A percentile compares a stretch with the other conserved stretches of the same genome.
phyloP scores from a whole-genome alignment of 35 echinoderm and acorn worm species.

The Diadema setosum region DNA sequence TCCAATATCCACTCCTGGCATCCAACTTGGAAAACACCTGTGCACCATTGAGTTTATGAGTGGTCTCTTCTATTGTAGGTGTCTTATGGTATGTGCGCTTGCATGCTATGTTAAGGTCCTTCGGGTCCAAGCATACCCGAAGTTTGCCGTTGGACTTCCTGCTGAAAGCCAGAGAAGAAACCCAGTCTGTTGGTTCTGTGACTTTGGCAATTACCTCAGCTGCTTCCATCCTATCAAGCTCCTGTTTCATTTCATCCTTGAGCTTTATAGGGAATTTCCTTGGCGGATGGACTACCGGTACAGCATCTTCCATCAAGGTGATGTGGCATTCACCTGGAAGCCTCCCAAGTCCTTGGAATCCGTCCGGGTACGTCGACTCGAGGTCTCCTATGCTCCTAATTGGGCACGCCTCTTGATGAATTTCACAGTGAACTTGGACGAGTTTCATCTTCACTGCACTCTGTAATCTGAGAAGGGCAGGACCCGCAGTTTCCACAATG shows the following conservation, averaged over 20 bases:
- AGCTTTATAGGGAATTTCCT: conserved; percentile 48
- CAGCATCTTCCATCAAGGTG: not conserved
- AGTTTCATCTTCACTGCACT: not conserved
- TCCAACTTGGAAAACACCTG: conserved; percentile 36
- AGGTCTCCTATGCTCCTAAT: not conserved
- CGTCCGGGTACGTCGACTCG: not conserved
- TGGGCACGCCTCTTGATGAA: not conserved
- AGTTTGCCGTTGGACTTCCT: conserved; percentile 42
- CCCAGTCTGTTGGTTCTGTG: conserved; percentile 77
- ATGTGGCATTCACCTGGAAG: conserved; percentile 44
- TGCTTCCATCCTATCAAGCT: conserved; percentile 35
- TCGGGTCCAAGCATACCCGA: conserved; percentile 51
- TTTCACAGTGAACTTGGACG: not conserved
- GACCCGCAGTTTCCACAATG: not conserved
- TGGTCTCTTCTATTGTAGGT: conserved; percentile 38
- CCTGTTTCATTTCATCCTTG: conserved; percentile 40
- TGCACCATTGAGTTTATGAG: conserved; percentile 15
- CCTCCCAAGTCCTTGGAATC: conserved; percentile 40
- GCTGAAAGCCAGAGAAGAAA: conserved; percentile 10
- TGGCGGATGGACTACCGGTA: conserved; percentile 32
- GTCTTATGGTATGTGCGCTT: conserved; percentile 16
- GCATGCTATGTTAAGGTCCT: conserved; percentile 49
- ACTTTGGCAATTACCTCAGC: conserved; percentile 41
- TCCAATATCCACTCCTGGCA: conserved; percentile 60
- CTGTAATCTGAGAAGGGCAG: not conserved